These are phyloP conservation scores for Conger conger DNA, from an alignment of 2,113 vertebrate species.

Conservation along the genomic window DNA sequence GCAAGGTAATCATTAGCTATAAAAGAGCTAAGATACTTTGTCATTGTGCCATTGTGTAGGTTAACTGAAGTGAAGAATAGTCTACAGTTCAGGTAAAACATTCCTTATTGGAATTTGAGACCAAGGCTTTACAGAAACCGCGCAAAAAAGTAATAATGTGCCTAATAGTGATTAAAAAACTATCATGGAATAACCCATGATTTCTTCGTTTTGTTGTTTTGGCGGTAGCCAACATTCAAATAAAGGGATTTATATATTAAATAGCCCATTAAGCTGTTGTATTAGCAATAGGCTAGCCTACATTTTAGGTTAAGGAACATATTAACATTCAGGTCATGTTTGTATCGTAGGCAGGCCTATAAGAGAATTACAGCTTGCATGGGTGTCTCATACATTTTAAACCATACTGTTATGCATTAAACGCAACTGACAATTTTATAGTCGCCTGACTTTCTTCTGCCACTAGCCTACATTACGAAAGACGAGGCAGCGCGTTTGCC, in stretches of 20 bases:
- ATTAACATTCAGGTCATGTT: not conserved
- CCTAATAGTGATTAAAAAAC: not conserved
- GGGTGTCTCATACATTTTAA: not conserved
- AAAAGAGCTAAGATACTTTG: no score
- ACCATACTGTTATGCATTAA: not conserved
- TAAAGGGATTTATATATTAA: not conserved
- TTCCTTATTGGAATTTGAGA: not conserved
- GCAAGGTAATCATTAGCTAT: no score
- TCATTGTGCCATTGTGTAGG: no score
- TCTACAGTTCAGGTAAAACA: not conserved
- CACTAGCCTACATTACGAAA: not conserved
- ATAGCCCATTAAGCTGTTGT: no score
- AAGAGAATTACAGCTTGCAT: not conserved
- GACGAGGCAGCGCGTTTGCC: not conserved
- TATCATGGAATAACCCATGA: no score
- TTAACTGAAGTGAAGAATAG: not conserved
- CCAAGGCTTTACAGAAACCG: not conserved
- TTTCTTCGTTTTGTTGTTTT: no score
- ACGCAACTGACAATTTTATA: slow-evolving; percentile 1
- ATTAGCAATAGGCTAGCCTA: no score
- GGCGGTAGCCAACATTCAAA: not conserved
- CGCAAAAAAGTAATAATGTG: not conserved
- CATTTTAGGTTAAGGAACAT: not conserved
- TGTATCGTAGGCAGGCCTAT: not conserved
- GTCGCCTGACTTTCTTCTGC: not conserved